These are phyloP conservation scores for Lissocephala sabroskyi DNA, from an alignment of 2,888 invertebrate species.

Conservation along the genomic window DNA sequence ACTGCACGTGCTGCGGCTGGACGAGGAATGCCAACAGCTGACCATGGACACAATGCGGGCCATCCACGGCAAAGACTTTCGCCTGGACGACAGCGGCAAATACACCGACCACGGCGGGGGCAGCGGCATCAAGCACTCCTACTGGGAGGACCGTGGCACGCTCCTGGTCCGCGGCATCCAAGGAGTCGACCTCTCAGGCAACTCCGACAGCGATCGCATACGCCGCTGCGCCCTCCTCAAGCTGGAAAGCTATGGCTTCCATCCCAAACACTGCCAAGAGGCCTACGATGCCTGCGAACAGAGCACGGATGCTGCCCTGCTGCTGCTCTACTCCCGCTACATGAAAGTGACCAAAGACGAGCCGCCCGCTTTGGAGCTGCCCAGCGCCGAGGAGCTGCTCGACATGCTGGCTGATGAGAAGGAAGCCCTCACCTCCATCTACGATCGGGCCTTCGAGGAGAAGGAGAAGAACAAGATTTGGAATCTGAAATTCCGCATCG, in stretches of 20 bases:
- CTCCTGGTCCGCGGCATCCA: slow-evolving; percentile 77
- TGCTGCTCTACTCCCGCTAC: slow-evolving; percentile 82
- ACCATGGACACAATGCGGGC: slow-evolving; percentile 82
- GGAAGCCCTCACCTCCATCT: slow-evolving; percentile 84
- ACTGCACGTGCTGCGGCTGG: slow-evolving; percentile 81
- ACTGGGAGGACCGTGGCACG: slow-evolving; percentile 85
- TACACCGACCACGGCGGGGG: slow-evolving; percentile 79
- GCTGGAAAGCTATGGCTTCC: slow-evolving; percentile 84
- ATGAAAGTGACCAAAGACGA: slow-evolving; percentile 64
- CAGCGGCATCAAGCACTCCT: slow-evolving; percentile 79
- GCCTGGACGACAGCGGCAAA: slow-evolving; percentile 74
- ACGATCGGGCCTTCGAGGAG: slow-evolving; percentile 79
- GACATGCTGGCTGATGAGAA: slow-evolving; percentile 82
- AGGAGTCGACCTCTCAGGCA: slow-evolving; percentile 59
- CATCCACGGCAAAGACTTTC: slow-evolving; percentile 82
- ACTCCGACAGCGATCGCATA: slow-evolving; percentile 76
- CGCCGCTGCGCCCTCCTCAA: slow-evolving; percentile 81
- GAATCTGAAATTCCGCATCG: slow-evolving; percentile 79
- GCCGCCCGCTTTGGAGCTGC: slow-evolving; percentile 13
- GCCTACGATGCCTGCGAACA: slow-evolving; percentile 80
- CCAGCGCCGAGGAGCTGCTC: slow-evolving; percentile 74
- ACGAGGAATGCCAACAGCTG: slow-evolving; percentile 80
- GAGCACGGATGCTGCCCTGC: slow-evolving; percentile 81
- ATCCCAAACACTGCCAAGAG: slow-evolving; percentile 82
- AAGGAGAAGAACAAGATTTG: slow-evolving; percentile 81